These are phyloP conservation scores for Eupristina koningsbergeri DNA, from an alignment of 1,140 invertebrate genomes.

Conservation along the genomic window DNA sequence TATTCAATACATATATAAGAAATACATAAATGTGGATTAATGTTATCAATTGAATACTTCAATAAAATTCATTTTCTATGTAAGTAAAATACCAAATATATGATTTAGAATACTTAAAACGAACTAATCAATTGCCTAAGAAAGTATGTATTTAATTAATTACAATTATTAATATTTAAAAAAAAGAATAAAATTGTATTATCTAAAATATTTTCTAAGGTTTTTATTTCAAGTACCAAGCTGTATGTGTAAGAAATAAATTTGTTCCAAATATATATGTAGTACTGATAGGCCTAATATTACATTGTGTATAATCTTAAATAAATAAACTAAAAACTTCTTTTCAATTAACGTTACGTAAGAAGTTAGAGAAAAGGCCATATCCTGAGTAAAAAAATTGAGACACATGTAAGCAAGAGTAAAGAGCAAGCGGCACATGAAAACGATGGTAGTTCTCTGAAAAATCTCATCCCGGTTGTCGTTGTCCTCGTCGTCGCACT, in stretches of 20 bases:
- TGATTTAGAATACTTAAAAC: too few species aligned
- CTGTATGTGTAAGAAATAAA: background rate
- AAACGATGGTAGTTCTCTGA: background rate
- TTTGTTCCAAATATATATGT: background rate
- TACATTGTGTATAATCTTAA: background rate
- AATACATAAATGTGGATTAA: too few species aligned
- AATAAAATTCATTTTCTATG: too few species aligned
- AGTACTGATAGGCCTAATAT: background rate
- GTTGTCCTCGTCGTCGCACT: background rate
- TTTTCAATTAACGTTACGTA: background rate
- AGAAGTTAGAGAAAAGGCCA: background rate
- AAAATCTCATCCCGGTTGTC: constrained; percentile 12
- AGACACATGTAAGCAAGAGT: background rate
- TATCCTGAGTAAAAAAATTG: constrained; percentile 4
- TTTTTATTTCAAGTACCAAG: background rate
- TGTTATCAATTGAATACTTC: too few species aligned
- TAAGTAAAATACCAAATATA: too few species aligned
- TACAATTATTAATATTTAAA: too few species aligned
- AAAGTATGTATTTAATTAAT: too few species aligned
- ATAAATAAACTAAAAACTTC: background rate
- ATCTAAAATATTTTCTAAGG: background rate
- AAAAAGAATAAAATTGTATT: background rate
- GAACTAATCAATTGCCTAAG: too few species aligned
- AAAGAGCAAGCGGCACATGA: background rate
- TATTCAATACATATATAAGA: too few species aligned